These are phyloP conservation scores for Hyperoplus immaculatus DNA, from an alignment of 2,797 vertebrate genomes.

Conservation along the genomic window DNA sequence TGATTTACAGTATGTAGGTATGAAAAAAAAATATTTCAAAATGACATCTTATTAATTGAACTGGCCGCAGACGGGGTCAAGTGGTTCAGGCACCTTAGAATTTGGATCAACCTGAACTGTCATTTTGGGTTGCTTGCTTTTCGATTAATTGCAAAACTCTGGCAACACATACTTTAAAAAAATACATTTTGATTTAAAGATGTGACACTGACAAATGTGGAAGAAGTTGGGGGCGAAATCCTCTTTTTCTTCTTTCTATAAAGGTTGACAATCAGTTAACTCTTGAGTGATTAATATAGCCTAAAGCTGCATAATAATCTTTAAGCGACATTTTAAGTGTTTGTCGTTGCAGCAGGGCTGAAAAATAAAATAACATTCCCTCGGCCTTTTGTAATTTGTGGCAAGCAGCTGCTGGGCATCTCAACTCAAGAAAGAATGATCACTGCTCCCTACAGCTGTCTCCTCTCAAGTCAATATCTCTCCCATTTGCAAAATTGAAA, in stretches of 20 bases:
- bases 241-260: not conserved
- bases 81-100: not conserved
- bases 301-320: constrained; percentile 20
- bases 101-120: not conserved
- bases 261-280: constrained; percentile 18
- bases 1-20: not conserved
- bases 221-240: not conserved
- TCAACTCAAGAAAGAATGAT: constrained; percentile 53
- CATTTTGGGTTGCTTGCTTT: not conserved
- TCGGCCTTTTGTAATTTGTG: constrained; percentile 15
- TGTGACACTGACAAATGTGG: not conserved
- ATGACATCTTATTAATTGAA: not conserved
- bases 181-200: not conserved
- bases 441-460: constrained; percentile 34
- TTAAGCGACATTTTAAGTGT: constrained; percentile 11
- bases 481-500: constrained; percentile 74
- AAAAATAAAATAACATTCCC: constrained; percentile 26
- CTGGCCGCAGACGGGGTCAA: not conserved
- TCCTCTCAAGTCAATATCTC: constrained; percentile 65
- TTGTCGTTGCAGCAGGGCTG: constrained; percentile 29
- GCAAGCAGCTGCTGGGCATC: constrained; percentile 47
- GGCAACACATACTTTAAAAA: not conserved
- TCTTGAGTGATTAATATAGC: constrained; percentile 28
- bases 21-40: not conserved
- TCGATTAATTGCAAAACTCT: not conserved